Conservation (phyloP, 2,888 invertebrate species). For the Melipona bicolor region DNA sequence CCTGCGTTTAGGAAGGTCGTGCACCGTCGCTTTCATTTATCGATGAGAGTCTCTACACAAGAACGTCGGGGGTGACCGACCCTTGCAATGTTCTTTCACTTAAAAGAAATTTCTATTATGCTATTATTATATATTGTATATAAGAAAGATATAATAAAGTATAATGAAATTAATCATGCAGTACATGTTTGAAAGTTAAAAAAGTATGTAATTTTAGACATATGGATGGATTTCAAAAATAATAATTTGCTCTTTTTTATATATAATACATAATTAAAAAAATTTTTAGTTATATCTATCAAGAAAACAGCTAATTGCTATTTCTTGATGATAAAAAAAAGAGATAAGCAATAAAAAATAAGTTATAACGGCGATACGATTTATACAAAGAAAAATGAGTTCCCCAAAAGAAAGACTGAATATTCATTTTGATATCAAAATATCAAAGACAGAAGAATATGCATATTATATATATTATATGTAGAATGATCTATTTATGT, state of each 20-base stretch:
- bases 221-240: neutral
- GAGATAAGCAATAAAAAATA: neutral
- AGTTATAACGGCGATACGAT: neutral
- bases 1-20: constrained; percentile 63
- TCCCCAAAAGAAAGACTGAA: neutral
- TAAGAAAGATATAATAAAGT: neutral
- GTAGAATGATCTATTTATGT: no score
- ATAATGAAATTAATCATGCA: neutral
- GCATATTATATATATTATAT: no score
- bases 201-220: neutral
- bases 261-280: neutral
- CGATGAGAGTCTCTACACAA: constrained; percentile 44
- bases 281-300: neutral
- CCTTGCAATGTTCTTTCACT: constrained; percentile 37
- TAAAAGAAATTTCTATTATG: constrained; percentile 17
- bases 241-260: neutral
- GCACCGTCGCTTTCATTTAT: constrained; percentile 63
- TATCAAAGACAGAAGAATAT: no score
- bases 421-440: neutral
- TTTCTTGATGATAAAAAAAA: neutral
- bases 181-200: neutral
- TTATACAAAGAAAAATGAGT: neutral
- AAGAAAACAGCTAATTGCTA: neutral
- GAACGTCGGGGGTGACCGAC: constrained; percentile 43
- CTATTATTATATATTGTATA: neutral